These are phyloP conservation scores for Arenaria interpres DNA, from an alignment of 2,113 vertebrate species.

Conservation along the genomic window DNA sequence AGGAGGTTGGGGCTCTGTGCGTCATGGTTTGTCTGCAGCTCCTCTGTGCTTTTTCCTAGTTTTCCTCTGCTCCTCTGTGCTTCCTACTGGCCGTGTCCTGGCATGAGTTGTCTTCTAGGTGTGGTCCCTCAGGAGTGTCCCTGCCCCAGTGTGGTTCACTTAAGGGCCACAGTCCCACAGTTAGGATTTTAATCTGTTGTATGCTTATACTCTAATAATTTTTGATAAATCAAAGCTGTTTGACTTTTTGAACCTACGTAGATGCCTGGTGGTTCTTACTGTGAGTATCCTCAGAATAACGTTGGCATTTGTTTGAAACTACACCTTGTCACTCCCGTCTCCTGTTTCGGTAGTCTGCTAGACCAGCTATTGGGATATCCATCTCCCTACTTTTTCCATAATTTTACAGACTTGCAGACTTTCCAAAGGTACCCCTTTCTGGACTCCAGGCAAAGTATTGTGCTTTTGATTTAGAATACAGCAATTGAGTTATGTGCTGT, in stretches of 20 bases:
- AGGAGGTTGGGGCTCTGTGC: not conserved
- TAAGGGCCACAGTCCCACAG: not conserved
- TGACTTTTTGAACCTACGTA: not conserved
- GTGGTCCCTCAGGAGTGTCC: not conserved
- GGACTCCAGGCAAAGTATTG: not conserved
- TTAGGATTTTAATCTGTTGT: not conserved
- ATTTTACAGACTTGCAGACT: not conserved
- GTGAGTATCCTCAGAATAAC: not conserved
- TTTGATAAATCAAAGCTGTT: not conserved
- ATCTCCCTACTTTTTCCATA: not conserved
- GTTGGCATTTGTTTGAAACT: not conserved
- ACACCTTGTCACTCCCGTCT: not conserved
- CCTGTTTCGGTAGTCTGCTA: not conserved
- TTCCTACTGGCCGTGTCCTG: not conserved
- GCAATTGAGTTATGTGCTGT: not conserved
- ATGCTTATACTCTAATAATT: not conserved
- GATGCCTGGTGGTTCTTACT: not conserved
- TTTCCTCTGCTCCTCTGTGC: not conserved
- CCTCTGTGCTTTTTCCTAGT: not conserved
- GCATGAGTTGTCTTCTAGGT: not conserved
- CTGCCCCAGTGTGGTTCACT: not conserved
- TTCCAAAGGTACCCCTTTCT: not conserved
- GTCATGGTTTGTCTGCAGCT: not conserved
- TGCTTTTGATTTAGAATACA: not conserved
- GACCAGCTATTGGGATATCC: not conserved